phyloP scores from a whole-genome alignment of 37 sponge, comb jelly and placozoan genomes.

The Dysidea cf. avara region DNA sequence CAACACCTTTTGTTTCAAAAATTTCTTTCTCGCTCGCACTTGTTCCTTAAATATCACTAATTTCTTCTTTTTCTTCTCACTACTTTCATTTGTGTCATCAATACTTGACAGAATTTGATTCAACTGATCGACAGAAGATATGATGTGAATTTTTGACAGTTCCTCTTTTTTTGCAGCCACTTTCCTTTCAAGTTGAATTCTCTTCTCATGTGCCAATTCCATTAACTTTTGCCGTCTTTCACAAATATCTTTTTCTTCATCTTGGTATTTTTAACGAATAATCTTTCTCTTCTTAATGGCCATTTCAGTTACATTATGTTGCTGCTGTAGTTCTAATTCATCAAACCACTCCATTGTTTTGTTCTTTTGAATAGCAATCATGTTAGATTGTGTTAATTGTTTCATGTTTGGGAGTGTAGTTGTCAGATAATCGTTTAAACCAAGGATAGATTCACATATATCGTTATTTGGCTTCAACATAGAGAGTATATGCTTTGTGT shows the following conservation, averaged over 20 bases:
- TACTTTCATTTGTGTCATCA: slow-evolving; percentile 40
- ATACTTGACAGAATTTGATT: slow-evolving; percentile 31
- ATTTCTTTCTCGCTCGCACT: slow-evolving; percentile 26
- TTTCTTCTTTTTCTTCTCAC: slow-evolving; percentile 32
- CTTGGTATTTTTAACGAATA: background rate
- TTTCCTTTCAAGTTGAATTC: slow-evolving; percentile 30
- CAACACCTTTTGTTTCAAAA: slow-evolving; percentile 19
- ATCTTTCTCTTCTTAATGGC: background rate
- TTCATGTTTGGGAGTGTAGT: slow-evolving; percentile 6
- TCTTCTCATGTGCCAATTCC: slow-evolving; percentile 37
- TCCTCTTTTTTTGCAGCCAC: slow-evolving; percentile 18
- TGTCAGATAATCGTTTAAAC: slow-evolving; percentile 19
- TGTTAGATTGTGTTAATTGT: slow-evolving; percentile 8
- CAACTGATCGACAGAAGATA: slow-evolving; percentile 31
- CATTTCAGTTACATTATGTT: background rate
- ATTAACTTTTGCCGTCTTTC: slow-evolving; percentile 18
- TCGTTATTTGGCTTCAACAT: slow-evolving; percentile 31
- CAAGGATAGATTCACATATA: slow-evolving; percentile 23
- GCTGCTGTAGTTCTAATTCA: background rate
- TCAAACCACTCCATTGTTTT: slow-evolving; percentile 16
- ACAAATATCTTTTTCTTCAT: background rate
- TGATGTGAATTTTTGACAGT: slow-evolving; percentile 31
- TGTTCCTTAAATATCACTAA: slow-evolving; percentile 27
- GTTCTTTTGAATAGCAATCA: slow-evolving; percentile 12
- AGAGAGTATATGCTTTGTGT: background rate